These are phyloP conservation scores for Chromis chromis DNA, from an alignment of 2,797 vertebrate species.

Conservation along the genomic window DNA sequence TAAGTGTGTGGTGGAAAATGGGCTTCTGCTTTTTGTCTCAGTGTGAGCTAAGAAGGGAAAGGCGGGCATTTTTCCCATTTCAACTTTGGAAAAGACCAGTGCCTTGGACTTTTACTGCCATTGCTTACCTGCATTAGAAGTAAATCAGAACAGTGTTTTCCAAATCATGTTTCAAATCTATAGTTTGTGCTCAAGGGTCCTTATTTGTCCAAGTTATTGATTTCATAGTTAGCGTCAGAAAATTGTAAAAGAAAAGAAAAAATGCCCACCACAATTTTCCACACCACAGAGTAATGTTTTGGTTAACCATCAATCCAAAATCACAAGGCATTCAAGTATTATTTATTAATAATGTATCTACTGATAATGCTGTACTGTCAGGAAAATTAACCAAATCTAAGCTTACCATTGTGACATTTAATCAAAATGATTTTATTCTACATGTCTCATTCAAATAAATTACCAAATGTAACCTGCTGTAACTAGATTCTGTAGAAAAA, in stretches of 20 bases:
- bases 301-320: neutral
- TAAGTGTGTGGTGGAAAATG: conserved; percentile 13
- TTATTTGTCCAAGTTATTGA: neutral
- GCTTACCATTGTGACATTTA: too few species aligned
- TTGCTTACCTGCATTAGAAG: neutral
- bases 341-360: too few species aligned
- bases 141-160: neutral
- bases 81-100: neutral
- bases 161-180: neutral
- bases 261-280: neutral
- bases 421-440: too few species aligned
- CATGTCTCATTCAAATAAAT: too few species aligned
- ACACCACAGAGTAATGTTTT: neutral
- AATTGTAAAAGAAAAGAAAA: neutral
- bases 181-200: neutral
- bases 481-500: too few species aligned
- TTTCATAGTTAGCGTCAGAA: neutral
- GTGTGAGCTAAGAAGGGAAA: neutral
- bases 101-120: neutral
- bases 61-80: neutral
- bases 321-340: neutral
- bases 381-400: too few species aligned
- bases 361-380: too few species aligned
- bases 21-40: conserved; percentile 14
- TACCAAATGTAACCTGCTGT: too few species aligned